phyloP scores from a whole-genome alignment of 2,888 invertebrate genomes.

The Bugula neritina region DNA sequence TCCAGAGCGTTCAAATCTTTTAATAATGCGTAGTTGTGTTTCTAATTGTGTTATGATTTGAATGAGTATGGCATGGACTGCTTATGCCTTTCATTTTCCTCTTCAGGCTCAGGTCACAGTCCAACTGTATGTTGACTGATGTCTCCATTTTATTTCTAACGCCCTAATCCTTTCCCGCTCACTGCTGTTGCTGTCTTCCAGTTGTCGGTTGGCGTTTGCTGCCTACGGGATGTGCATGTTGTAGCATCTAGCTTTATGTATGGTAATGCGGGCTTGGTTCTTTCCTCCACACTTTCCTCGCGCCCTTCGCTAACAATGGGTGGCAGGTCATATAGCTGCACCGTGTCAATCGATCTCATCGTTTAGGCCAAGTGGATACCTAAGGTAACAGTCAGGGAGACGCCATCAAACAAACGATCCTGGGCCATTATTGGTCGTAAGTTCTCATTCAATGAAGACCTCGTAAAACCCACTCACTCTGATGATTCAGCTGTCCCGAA shows the following conservation, averaged over 20 bases:
- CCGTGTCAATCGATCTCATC: no score
- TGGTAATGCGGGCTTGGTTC: neutral
- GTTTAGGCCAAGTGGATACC: conserved; percentile 20
- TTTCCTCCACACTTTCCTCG: no score
- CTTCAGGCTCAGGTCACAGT: no score
- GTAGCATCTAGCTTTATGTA: neutral
- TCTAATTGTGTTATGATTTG: no score
- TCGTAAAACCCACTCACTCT: neutral
- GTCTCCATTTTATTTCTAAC: conserved; percentile 1
- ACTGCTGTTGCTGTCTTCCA: no score
- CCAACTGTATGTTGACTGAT: neutral
- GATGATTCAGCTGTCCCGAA: conserved; percentile 4
- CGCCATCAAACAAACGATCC: conserved; percentile 7
- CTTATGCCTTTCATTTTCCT: no score
- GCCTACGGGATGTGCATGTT: neutral
- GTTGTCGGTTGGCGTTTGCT: neutral
- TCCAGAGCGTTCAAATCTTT: no score
- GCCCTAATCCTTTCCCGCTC: neutral
- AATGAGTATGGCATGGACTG: no score
- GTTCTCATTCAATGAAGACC: conserved; percentile 22
- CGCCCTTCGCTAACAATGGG: no score
- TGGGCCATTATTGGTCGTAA: conserved; percentile 23
- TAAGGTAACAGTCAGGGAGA: conserved; percentile 18
- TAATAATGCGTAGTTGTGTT: no score
- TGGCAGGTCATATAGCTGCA: no score